These are phyloP conservation scores for Colostygia pectinataria DNA, from an alignment of 2,888 invertebrate species.

Conservation along the genomic window DNA sequence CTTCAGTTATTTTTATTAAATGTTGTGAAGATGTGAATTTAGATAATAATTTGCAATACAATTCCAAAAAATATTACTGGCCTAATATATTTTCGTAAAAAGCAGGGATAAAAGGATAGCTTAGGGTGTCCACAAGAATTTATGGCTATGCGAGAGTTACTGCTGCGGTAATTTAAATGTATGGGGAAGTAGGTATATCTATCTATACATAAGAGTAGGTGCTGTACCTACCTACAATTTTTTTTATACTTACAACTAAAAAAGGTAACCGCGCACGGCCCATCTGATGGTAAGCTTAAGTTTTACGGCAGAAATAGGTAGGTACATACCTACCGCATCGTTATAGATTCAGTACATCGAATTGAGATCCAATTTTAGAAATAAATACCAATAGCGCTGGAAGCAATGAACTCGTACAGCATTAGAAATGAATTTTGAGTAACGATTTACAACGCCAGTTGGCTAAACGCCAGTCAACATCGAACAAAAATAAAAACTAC, in stretches of 20 bases:
- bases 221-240: too few relatives aligned
- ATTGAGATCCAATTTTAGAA: slow-evolving; percentile 5
- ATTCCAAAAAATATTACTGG: slow-evolving; percentile 1
- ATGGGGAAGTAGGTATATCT: not conserved
- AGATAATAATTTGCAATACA: too few relatives aligned
- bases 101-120: slow-evolving; percentile 1
- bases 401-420: slow-evolving; percentile 23
- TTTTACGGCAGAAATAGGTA: too few relatives aligned
- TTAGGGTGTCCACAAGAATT: slow-evolving; percentile 3
- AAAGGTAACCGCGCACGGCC: too few relatives aligned
- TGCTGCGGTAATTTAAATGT: slow-evolving; percentile 1
- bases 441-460: slow-evolving; percentile 10
- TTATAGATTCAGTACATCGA: slow-evolving; percentile 1
- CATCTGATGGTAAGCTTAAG: too few relatives aligned
- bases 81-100: slow-evolving; percentile 9
- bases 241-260: too few relatives aligned
- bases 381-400: slow-evolving; percentile 9
- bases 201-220: too few relatives aligned
- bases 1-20: too few relatives aligned
- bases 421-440: slow-evolving; percentile 24
- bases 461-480: slow-evolving; percentile 24
- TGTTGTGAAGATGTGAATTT: too few relatives aligned
- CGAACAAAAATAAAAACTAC: slow-evolving; percentile 11
- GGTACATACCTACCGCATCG: too few relatives aligned
- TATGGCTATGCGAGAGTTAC: slow-evolving; percentile 2